Conservation (phyloP, 1,140 invertebrate species). For the Micrasema minimum region DNA sequence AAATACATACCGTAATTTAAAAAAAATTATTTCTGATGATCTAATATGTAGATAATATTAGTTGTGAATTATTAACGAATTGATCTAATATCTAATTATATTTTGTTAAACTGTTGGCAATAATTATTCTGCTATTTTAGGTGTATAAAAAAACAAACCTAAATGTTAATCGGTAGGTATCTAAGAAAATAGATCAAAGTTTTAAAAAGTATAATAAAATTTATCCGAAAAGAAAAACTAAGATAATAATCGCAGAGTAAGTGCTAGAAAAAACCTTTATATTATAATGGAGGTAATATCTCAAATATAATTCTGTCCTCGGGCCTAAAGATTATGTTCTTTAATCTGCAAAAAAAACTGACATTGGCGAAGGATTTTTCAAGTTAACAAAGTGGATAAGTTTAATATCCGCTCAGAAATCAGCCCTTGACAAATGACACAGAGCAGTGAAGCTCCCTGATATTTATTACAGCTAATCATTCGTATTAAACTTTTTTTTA, state of each 20-base stretch:
- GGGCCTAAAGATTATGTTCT: constrained; percentile 15
- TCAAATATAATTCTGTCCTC: constrained; percentile 12
- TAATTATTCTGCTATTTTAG: too few relatives aligned
- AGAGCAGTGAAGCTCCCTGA: constrained; percentile 47
- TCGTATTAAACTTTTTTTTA: constrained; percentile 54
- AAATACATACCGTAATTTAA: too few relatives aligned
- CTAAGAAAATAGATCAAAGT: too few relatives aligned
- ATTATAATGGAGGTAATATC: constrained; percentile 13
- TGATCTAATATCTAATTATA: too few relatives aligned
- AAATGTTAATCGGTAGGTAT: too few relatives aligned
- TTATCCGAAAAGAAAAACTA: background rate
- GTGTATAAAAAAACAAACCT: too few relatives aligned
- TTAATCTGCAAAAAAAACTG: constrained; percentile 21
- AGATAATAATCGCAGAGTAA: background rate
- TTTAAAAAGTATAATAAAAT: too few relatives aligned
- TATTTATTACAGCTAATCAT: constrained; percentile 55
- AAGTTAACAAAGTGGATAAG: constrained; percentile 33
- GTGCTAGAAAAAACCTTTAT: background rate
- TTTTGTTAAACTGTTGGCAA: too few relatives aligned
- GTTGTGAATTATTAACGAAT: too few relatives aligned
- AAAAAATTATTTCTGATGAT: too few relatives aligned
- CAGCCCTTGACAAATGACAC: constrained; percentile 48
- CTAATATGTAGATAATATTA: too few relatives aligned
- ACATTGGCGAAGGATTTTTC: constrained; percentile 27
- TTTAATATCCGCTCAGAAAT: constrained; percentile 40